phyloP scores from a whole-genome alignment of 2,797 vertebrate species.

The Chiloscyllium punctatum region DNA sequence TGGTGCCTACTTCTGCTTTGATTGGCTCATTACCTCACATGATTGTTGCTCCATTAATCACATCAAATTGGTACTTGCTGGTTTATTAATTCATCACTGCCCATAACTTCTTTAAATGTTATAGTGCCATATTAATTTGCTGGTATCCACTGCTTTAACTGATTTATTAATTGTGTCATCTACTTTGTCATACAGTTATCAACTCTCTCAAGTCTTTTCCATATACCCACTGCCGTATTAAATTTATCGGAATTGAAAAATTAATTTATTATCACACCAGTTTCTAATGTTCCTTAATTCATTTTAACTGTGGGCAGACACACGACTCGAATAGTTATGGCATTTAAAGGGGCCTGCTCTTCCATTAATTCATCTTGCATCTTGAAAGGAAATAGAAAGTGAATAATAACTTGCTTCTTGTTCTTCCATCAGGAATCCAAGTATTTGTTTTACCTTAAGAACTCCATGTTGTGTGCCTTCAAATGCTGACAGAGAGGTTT shows the following conservation, averaged over 20 bases:
- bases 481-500: too few relatives aligned
- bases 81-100: not conserved
- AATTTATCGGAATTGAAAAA: not conserved
- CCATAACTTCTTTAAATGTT: not conserved
- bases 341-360: not conserved
- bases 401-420: too few relatives aligned
- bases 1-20: not conserved
- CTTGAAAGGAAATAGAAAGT: too few relatives aligned
- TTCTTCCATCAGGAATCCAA: too few relatives aligned
- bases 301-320: not conserved
- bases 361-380: not conserved
- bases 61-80: not conserved
- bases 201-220: not conserved
- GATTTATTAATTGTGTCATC: not conserved
- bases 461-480: too few relatives aligned
- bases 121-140: not conserved
- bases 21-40: not conserved
- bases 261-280: not conserved
- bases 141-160: not conserved
- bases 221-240: not conserved
- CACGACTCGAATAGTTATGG: not conserved
- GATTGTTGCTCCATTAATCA: not conserved
- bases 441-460: too few relatives aligned
- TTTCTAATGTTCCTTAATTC: not conserved
- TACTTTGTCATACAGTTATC: not conserved